Evolutionary conservation across 2,888 invertebrate genomes (phyloP), one percentile per base, ranked within the genome.

Genomic region (Brenthis daphne): DNA sequence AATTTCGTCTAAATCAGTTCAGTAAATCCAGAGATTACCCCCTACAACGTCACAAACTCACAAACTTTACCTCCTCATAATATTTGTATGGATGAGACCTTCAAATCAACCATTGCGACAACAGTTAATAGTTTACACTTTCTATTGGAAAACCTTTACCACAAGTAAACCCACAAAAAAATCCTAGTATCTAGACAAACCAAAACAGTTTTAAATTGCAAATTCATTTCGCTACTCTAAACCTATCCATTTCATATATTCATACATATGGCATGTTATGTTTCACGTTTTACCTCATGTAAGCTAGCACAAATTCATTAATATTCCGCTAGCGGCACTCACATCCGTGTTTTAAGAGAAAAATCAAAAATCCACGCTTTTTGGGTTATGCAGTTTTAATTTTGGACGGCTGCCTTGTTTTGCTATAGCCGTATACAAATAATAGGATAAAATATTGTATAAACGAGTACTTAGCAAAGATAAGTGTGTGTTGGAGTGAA

Each of bases 321-420:
- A 69, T 72, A 74, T 72, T 67, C 74, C 51, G 58, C 48, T 61
- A 54, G 65, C 71, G 53, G 57, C 50, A 20, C 61, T 55, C 65
- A 48, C 56, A 73, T 70, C 56, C 47, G 64, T 56, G 69, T 65
- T 69, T 60, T 60, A 60, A 51, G 24, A 37, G 20, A 55, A 60
- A 65, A 65, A 61, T 60, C 58, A 48, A 60, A 56, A 60, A 60
- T 50, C 24, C 29, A 29, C 29, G 48, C 58, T 50, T 60, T 60
- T 60, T 48, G 29, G 24, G 58, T 48, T 50, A 60, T 60, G 58
- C 29, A 48, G 58, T 48, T 60, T 60, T 50, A 60, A 60, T 60
- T 48, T 60, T 60, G 58, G 58, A n/a, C 29, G 48, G 13, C 24
- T 24, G 37, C 37, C 37, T 43, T 43, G 37, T 43, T 43, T 43